Evolutionary conservation across 2,113 vertebrate genomes (phyloP).

Genomic region (Machaerirhynchus nigripectus): DNA sequence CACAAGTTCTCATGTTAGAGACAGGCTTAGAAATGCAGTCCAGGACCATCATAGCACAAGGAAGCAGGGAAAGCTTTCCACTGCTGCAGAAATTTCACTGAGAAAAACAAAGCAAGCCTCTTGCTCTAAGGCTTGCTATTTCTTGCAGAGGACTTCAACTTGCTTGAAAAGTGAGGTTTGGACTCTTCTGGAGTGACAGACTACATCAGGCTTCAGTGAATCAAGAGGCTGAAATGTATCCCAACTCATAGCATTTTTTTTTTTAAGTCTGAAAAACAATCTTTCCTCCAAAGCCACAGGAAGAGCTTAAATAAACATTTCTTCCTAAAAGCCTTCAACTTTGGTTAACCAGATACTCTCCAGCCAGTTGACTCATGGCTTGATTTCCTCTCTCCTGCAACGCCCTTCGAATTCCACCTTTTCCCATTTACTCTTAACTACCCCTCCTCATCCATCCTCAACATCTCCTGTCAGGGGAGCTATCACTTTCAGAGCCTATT

Average conservation of each 20-base stretch:
- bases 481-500: not conserved
- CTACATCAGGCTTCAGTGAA: not conserved
- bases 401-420: not conserved
- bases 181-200: not conserved
- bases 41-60: not conserved
- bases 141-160: not conserved
- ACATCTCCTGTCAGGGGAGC: not conserved
- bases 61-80: not conserved
- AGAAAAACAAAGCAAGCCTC: not conserved
- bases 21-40: not conserved
- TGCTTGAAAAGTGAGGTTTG: not conserved
- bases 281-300: constrained; percentile 33
- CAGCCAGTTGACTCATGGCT: constrained; percentile 26
- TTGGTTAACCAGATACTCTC: constrained; percentile 58
- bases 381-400: constrained; percentile 26
- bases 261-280: constrained; percentile 13
- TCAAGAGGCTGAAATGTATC: constrained; percentile 50
- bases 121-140: not conserved
- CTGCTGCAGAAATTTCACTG: not conserved
- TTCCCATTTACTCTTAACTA: not conserved
- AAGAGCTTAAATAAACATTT: constrained; percentile 62
- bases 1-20: not conserved
- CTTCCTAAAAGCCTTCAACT: constrained; percentile 49
- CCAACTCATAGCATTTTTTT: not conserved
- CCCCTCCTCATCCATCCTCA: not conserved